Percentiles rank a stretch among this genome's conserved stretches.
phyloP scores from a whole-genome alignment of 2,888 invertebrate species.

The Cephus pulcher region DNA sequence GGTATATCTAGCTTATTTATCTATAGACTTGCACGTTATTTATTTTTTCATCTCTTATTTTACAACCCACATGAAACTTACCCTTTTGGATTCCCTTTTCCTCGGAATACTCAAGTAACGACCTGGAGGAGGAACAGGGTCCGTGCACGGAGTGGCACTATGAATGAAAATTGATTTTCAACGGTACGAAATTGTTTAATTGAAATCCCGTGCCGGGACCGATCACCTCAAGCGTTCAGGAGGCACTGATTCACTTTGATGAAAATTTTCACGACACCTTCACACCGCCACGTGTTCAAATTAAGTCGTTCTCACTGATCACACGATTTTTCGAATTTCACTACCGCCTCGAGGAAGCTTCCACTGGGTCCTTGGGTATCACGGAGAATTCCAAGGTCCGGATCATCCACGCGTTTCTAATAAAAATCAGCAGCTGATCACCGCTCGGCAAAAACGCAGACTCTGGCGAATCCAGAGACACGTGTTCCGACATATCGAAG shows the following conservation, averaged over 20 bases:
- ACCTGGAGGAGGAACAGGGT: background rate
- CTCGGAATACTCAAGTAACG: background rate
- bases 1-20: background rate
- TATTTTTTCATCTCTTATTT: background rate
- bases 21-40: background rate
- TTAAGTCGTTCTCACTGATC: background rate
- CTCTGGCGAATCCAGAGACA: background rate
- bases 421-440: background rate
- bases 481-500: conserved; percentile 14
- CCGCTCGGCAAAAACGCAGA: background rate
- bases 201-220: background rate
- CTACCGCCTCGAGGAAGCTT: background rate
- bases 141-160: background rate
- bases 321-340: background rate
- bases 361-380: background rate
- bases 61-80: background rate
- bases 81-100: background rate
- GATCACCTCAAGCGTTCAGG: background rate
- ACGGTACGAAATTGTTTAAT: background rate
- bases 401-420: background rate
- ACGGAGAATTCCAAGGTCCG: background rate
- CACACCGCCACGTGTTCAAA: background rate
- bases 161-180: background rate
- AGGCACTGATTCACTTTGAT: background rate
- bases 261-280: background rate